phyloP scores from a whole-genome alignment of 2,797 vertebrate species.

The Pseudopleuronectes americanus region DNA sequence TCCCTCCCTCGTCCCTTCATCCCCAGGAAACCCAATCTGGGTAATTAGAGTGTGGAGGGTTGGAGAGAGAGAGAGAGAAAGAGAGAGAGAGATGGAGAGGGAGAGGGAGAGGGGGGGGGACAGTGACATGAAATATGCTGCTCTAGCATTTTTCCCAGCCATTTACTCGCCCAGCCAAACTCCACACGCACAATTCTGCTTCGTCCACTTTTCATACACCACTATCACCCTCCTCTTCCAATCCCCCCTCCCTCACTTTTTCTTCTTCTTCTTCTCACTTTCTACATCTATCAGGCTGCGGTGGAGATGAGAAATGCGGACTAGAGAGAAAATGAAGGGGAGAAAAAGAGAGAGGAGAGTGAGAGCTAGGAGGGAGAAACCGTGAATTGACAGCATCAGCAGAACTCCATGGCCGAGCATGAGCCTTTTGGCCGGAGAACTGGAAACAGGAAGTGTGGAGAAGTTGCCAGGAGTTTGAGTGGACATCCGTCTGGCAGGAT shows the following conservation, averaged over 20 bases:
- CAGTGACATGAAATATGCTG: conserved; percentile 73
- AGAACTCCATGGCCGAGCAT: conserved; percentile 43
- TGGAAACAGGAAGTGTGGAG: conserved; percentile 49
- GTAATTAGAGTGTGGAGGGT: conserved; percentile 83
- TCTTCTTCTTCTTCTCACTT: conserved; percentile 40
- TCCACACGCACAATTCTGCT: conserved; percentile 16
- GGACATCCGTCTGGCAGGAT: conserved; percentile 39
- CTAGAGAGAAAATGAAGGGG: conserved; percentile 63
- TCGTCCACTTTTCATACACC: conserved; percentile 54
- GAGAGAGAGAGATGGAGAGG: conserved; percentile 16
- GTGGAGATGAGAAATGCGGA: conserved; percentile 71
- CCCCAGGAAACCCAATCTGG: conserved; percentile 85
- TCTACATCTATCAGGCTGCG: conserved; percentile 63
- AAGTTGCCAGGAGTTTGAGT: conserved; percentile 50
- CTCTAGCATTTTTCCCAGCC: conserved; percentile 72
- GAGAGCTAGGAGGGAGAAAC: background rate
- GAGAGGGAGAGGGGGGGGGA: conserved; percentile 20
- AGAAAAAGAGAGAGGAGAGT: conserved; percentile 24
- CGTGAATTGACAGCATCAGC: conserved; percentile 68
- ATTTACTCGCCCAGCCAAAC: conserved; percentile 40
- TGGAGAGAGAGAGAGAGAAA: conserved; percentile 53
- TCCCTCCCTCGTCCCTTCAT: conserved; percentile 49
- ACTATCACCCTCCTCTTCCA: conserved; percentile 26
- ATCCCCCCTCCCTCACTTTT: conserved; percentile 21
- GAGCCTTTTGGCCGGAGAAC: conserved; percentile 51